A percentile compares a stretch with the other conserved stretches of the same genome.
Evolutionary conservation across 2,113 vertebrate species (phyloP).

Genomic region (Silurus glanis): DNA sequence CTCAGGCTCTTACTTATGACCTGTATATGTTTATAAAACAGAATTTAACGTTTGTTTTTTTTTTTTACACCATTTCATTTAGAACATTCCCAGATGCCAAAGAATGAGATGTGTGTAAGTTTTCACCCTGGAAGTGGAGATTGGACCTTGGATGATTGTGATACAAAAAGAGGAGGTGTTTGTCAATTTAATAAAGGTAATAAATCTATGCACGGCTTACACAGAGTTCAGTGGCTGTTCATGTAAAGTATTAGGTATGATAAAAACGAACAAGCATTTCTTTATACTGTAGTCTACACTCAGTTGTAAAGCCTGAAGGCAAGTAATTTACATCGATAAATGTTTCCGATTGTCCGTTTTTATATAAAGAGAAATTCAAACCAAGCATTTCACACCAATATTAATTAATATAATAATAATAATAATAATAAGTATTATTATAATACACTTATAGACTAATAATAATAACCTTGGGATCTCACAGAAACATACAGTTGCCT

Average conservation of each 20-base stretch:
- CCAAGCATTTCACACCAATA: neutral
- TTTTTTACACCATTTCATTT: constrained; percentile 38
- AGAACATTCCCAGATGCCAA: constrained; percentile 28
- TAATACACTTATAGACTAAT: neutral
- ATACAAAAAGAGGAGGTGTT: constrained; percentile 61
- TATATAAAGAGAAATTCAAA: no score
- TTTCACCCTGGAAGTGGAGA: constrained; percentile 63
- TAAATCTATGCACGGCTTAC: neutral
- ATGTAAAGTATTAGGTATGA: neutral
- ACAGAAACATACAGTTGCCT: neutral
- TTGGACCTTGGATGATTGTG: constrained; percentile 52
- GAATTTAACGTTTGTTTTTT: neutral
- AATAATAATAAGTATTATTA: neutral
- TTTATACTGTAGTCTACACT: neutral
- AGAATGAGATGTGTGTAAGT: constrained; percentile 58
- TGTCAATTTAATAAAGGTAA: constrained; percentile 73
- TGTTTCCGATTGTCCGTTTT: neutral
- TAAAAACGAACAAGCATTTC: neutral
- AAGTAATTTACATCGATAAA: neutral
- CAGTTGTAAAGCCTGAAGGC: neutral
- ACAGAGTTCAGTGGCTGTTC: neutral
- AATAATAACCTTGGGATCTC: neutral
- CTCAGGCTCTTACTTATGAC: neutral
- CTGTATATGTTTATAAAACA: neutral
- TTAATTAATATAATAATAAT: neutral